Evolutionary conservation across 2,888 invertebrate species (phyloP), one percentile per base, ranked within the genome.

Genomic region (Tenthredo notha): DNA sequence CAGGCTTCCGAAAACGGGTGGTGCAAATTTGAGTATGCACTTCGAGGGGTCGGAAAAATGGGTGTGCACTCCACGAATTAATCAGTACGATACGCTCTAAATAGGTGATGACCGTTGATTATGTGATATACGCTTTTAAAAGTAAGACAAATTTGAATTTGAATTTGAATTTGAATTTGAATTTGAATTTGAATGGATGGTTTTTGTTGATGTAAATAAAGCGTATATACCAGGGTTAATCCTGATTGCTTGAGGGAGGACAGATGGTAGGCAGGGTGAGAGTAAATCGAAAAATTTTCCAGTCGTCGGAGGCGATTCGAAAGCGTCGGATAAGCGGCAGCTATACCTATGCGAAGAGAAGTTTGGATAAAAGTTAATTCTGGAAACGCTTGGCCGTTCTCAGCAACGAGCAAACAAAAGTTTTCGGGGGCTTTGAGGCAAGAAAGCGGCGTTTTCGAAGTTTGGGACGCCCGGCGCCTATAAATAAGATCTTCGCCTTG

Each of bases 351-450:
- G 65, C 40, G 65, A 74, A 77, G 67, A 67, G 82, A 88, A 86
- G 86, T 88, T 87, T 84, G 84, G 86, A 87, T 87, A 87, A 88
- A 88, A 89, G 89, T 90, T 90, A 89, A 90, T 90, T 90, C 87
- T 86, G 67, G 65, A 84, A 88, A 87, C 84, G 87, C 86, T 87
- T 86, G 85, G 43, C 85, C 87, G 87, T 86, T 84, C 67, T 67
- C 86, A 86, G 86, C 87, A 87, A 88, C 88, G 89, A 88, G 84
- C 65, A 85, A 85, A 85, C 85, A 85, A 85, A 85, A 85, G 29
- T 85, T 85, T 85, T 80, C 40, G 85, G 84, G 47, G 75, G 83
- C 83, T 86, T 86, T 75, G 85, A 85, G 83, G 85, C 84, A 85
- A 84, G 85, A 88, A 86, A 86, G 86, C 86, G 85, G 67, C 84